Evolutionary conservation across 2,113 vertebrate genomes (phyloP).

Genomic region (Gymnocephalus cernua): DNA sequence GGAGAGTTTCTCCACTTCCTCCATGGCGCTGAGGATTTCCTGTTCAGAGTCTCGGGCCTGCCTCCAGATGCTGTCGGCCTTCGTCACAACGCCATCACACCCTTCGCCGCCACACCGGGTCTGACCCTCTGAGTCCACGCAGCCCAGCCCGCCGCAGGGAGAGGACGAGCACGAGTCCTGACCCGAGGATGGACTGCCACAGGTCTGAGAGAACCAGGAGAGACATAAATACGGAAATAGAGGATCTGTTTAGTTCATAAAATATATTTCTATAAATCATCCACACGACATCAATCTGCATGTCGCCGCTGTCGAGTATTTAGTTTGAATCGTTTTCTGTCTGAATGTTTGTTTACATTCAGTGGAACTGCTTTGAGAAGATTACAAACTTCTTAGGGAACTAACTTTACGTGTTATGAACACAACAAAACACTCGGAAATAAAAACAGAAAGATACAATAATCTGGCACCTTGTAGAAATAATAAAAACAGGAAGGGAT

Average conservation of each 20-base stretch:
- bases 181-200: slow-evolving; percentile 85
- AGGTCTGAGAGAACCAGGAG: slow-evolving; percentile 83
- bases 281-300: too few species aligned
- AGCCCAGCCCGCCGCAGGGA: slow-evolving; percentile 89
- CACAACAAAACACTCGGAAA: too few species aligned
- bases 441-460: too few species aligned
- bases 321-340: too few species aligned
- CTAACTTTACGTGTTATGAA: too few species aligned
- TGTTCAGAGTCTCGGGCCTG: slow-evolving; percentile 91
- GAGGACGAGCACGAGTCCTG: slow-evolving; percentile 83
- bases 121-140: slow-evolving; percentile 84
- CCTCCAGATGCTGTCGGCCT: slow-evolving; percentile 86
- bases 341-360: too few species aligned
- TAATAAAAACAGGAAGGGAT: too few species aligned
- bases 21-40: slow-evolving; percentile 90
- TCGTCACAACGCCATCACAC: slow-evolving; percentile 87
- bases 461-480: too few species aligned
- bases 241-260: not conserved
- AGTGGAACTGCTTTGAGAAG: too few species aligned
- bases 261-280: too few species aligned
- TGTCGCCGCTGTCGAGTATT: too few species aligned
- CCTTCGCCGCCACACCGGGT: slow-evolving; percentile 90
- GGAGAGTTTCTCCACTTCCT: slow-evolving; percentile 95
- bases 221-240: not conserved
- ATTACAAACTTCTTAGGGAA: too few species aligned